Conservation (phyloP, 2,888 invertebrate species). For the Parapristionchus giblindavisi region DNA sequence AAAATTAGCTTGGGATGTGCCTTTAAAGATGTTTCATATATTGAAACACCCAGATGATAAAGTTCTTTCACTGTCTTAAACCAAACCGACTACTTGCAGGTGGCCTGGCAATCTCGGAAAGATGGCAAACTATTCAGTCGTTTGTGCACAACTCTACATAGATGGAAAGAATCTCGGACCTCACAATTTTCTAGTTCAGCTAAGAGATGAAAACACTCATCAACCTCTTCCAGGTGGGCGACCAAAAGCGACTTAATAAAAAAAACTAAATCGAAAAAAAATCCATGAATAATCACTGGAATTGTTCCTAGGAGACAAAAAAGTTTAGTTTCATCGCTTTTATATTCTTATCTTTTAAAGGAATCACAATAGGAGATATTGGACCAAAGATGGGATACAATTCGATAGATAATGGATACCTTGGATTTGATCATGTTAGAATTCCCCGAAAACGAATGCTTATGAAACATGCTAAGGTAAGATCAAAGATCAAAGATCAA, state of each 20-base stretch:
- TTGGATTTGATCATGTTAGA: slow-evolving; percentile 85
- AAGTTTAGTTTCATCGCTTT: neutral
- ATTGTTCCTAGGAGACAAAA: neutral
- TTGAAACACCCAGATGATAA: neutral
- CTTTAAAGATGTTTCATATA: no score
- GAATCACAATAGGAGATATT: slow-evolving; percentile 90
- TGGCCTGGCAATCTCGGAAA: slow-evolving; percentile 96
- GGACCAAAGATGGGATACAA: slow-evolving; percentile 93
- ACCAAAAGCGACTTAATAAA: neutral
- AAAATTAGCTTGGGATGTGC: no score
- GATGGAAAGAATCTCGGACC: slow-evolving; percentile 85
- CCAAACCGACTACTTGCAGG: slow-evolving; percentile 72
- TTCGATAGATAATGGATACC: slow-evolving; percentile 88
- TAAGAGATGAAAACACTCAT: slow-evolving; percentile 88
- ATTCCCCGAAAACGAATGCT: slow-evolving; percentile 88
- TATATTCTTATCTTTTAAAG: slow-evolving; percentile 67
- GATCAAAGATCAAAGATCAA: no score
- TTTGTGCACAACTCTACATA: slow-evolving; percentile 88
- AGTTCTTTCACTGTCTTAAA: no score
- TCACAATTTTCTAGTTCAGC: slow-evolving; percentile 90
- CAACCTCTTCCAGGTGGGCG: slow-evolving; percentile 76
- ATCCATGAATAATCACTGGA: neutral
- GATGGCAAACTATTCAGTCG: slow-evolving; percentile 90
- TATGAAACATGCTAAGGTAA: slow-evolving; percentile 89
- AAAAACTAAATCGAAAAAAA: neutral